Base-by-base conservation (phyloP, 2,797 vertebrate species). In the Scolopax bukidnonensis region DNA sequence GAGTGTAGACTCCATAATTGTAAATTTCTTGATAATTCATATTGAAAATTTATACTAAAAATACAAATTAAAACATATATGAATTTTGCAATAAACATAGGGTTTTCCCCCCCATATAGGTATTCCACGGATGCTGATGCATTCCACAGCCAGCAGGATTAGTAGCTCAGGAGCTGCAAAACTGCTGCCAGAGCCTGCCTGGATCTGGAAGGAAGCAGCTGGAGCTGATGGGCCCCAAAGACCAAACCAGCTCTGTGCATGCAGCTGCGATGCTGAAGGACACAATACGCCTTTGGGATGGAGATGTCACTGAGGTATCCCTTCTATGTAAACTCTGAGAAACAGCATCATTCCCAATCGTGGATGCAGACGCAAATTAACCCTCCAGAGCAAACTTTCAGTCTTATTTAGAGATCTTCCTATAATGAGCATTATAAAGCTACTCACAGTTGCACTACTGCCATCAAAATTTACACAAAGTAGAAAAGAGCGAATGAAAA, bases 321-420 rank as follows among this genome's bases (percentile, higher is more conserved):
- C 16, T 73, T 28, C 33, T 67, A 20, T 67, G 16, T 6, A 56
- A 36, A n/a, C 47, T 56, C 45, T 70, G 65, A 74, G 64, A 80
- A 80, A 68, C 47, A 84, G 33, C 77, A 78, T 24, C 0, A 0
- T 63, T 77, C 73, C 84, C 71, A 63, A 43, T 28, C 76, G 47
- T 17, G n/a, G 15, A 21, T 53, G 77, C 63, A 93, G 78, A 85
- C 82, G 45, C 64, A 91, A 93, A 74, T n/a, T 13, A 89, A 91
- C 38, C 24, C 43, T 47, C n/a, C 45, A 57, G 48, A 83, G 89
- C 67, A 93, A 93, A 63, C 12, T 60, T 65, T 19, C 78, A 85
- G 53, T 38, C 53, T 87, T 83, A 48, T 74, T 83, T 75, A 85
- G 78, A 68, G 27, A 71, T 50, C 28, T 60, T 67, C 59, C 18